Percentiles rank a stretch among this genome's conserved stretches.
Conservation (phyloP, 2,797 vertebrate species). For the Siniperca obscura region DNA sequence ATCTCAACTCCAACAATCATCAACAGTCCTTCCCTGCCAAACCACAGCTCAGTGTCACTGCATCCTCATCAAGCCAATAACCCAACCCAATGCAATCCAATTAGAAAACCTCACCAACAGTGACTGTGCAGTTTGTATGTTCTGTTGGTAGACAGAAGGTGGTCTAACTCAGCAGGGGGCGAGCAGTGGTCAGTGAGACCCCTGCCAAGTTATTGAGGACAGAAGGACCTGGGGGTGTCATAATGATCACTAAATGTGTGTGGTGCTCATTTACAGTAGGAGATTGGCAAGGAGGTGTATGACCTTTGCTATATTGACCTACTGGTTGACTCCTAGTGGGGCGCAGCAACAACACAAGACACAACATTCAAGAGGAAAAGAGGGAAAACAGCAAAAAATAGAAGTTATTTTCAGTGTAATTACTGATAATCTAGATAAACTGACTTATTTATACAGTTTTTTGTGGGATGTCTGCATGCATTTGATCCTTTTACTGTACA, state of each 20-base stretch:
- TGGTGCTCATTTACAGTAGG: constrained; percentile 79
- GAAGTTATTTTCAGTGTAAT: not conserved
- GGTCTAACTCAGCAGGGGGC: constrained; percentile 63
- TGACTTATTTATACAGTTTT: not conserved
- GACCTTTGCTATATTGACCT: constrained; percentile 83
- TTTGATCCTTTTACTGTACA: constrained; percentile 19
- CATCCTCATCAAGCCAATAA: constrained; percentile 20
- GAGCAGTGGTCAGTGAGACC: constrained; percentile 64
- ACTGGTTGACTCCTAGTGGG: constrained; percentile 65
- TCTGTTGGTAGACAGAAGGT: constrained; percentile 56
- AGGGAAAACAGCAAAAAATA: constrained; percentile 14
- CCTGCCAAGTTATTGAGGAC: constrained; percentile 75
- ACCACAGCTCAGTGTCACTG: not conserved
- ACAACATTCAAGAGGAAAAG: constrained; percentile 41
- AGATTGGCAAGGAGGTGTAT: constrained; percentile 73
- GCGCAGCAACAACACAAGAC: constrained; percentile 60
- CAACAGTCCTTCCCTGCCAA: not conserved
- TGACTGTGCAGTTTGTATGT: constrained; percentile 50
- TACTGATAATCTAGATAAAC: not conserved
- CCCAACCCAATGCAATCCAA: constrained; percentile 48
- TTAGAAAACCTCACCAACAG: constrained; percentile 72
- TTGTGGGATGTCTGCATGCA: not conserved
- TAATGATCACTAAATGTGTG: constrained; percentile 85
- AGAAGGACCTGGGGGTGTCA: constrained; percentile 66
- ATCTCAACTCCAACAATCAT: constrained; percentile 10